Conservation (phyloP, 2,888 invertebrate species). For the Amphimallon solstitiale region DNA sequence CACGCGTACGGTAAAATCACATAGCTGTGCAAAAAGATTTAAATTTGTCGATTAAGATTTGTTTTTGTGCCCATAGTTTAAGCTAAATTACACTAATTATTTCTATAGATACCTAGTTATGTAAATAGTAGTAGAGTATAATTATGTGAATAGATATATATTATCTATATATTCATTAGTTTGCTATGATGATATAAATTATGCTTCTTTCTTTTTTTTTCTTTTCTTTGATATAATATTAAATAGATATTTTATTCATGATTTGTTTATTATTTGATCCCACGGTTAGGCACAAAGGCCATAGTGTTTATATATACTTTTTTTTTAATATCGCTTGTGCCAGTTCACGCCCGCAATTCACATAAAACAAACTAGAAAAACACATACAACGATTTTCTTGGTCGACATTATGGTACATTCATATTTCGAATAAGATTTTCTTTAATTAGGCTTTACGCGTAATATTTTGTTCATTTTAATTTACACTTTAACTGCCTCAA, state of each 20-base stretch:
- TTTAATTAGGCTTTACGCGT: no score
- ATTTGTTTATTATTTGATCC: slow-evolving; percentile 65
- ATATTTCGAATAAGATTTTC: no score
- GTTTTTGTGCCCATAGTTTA: slow-evolving; percentile 66
- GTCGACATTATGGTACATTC: not conserved
- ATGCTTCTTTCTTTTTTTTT: slow-evolving; percentile 42
- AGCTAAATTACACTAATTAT: slow-evolving; percentile 61
- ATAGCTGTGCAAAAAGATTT: slow-evolving; percentile 54
- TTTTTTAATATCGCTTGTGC: slow-evolving; percentile 56
- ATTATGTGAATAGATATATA: slow-evolving; percentile 55
- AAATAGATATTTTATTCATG: slow-evolving; percentile 61
- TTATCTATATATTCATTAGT: slow-evolving; percentile 58
- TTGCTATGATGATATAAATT: slow-evolving; percentile 56
- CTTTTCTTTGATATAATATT: slow-evolving; percentile 50
- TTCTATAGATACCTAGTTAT: slow-evolving; percentile 52
- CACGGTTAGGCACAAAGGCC: slow-evolving; percentile 63
- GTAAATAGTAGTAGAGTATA: slow-evolving; percentile 54
- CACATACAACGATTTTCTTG: slow-evolving; percentile 10
- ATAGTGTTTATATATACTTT: slow-evolving; percentile 56
- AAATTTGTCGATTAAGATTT: slow-evolving; percentile 58
- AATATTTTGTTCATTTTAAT: no score
- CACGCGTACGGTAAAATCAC: slow-evolving; percentile 28
- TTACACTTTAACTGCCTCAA: no score
- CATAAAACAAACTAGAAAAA: slow-evolving; percentile 31
- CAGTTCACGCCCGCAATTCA: slow-evolving; percentile 58